Conservation (phyloP, 2,888 invertebrate species). For the Sicus ferrugineus region DNA sequence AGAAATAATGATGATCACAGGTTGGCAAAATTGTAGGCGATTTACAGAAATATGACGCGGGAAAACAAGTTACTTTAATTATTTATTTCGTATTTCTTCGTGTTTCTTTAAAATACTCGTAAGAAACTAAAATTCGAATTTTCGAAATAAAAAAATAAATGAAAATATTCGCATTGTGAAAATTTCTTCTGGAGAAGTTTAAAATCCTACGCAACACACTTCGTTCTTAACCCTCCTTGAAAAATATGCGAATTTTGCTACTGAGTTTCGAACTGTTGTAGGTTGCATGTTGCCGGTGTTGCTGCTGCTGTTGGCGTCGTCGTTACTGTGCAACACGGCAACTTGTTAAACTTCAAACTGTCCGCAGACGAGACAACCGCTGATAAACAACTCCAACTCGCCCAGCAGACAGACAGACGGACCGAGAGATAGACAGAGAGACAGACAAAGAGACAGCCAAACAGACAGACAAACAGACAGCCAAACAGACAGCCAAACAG, state of each 20-base stretch:
- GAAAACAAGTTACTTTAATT: no score
- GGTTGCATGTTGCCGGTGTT: not conserved
- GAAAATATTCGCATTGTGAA: no score
- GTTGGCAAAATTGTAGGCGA: no score
- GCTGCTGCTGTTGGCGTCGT: constrained; percentile 1
- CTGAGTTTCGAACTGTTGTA: not conserved
- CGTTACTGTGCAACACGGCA: constrained; percentile 32
- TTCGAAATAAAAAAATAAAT: no score
- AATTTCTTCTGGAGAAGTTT: no score
- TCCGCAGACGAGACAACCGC: constrained; percentile 55
- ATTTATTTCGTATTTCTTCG: no score
- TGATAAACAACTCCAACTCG: constrained; percentile 50
- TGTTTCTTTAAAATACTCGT: no score
- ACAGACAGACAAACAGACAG: not conserved
- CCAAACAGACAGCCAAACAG: not conserved
- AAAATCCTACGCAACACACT: no score
- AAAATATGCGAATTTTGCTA: not conserved
- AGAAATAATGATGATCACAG: no score
- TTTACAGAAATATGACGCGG: no score
- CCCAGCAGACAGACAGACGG: not conserved
- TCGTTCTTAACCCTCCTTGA: no score
- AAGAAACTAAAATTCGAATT: no score
- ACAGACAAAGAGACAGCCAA: not conserved
- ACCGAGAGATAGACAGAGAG: constrained; percentile 12
- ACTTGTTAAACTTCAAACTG: constrained; percentile 59